Base-by-base conservation (phyloP, 1,140 invertebrate species). In the Anagrus nilaparvatae region DNA sequence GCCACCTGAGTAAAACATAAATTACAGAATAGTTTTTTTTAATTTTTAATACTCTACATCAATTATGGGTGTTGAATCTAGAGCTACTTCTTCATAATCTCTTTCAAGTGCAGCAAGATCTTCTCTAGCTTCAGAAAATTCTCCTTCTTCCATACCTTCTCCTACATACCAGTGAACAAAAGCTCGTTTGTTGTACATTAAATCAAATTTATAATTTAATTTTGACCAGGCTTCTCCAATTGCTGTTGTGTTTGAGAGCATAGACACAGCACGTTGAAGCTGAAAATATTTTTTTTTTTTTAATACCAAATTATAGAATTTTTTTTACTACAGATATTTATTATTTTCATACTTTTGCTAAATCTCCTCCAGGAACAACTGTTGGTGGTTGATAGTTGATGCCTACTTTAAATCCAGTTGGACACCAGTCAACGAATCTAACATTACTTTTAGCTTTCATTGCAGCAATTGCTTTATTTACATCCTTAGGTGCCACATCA, bases 41-140 rank as follows among this genome's bases (percentile, higher is more conserved):
- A n/a, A n/a, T n/a, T n/a, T n/a, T n/a, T n/a, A n/a, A n/a, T n/a
- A n/a, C n/a, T n/a, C n/a, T n/a, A n/a, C n/a, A n/a, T n/a, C n/a
- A n/a, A n/a, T n/a, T n/a, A n/a, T n/a, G 12, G 36, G 23, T 27
- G 21, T 14, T 2, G 76, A 75, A 53, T 77, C 74, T 0, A 71
- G 62, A 12, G 70, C 74, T 30, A 81, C 77, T 44, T 70, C 68
- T 41, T 66, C 59, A 47, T 82, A 82, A 55, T 84, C 81, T 30
- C 73, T 73, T 58, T 82, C 77, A 2, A 82, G 61, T 4, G 78
- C 76, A 1, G 81, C 81, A 38, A 85, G 60, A 67, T 87, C 81
- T 55, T 87, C 83, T 57, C 88, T 78, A 5, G 87, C 85, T 54
- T 91, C 87, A 4, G 74, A 77, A 69, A 90, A 90, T 61, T 87